Conservation (phyloP, 2,113 vertebrate species). For the Aepyceros melampus region DNA sequence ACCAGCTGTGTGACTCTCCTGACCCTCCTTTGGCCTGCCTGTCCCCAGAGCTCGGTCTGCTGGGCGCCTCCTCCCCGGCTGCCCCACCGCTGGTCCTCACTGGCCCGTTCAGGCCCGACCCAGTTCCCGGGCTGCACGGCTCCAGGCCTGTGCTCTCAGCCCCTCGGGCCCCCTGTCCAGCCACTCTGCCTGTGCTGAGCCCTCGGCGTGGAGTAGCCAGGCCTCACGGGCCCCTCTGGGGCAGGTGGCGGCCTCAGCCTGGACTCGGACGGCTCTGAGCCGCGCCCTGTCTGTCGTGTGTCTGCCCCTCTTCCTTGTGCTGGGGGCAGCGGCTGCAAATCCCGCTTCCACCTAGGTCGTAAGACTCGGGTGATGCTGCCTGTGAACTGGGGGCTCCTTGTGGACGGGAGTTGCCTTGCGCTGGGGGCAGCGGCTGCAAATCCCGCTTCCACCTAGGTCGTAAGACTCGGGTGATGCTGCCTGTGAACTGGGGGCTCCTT, state of each 20-base stretch:
- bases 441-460: background rate
- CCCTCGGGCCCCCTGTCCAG: background rate
- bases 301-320: background rate
- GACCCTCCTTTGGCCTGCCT: too few species aligned
- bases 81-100: background rate
- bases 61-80: background rate
- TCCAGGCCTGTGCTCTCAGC: background rate
- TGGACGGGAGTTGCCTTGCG: background rate
- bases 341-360: background rate
- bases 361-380: background rate
- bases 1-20: background rate
- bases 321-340: background rate
- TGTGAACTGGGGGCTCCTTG: background rate
- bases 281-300: background rate
- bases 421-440: background rate
- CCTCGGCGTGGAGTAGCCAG: background rate
- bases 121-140: background rate
- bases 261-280: background rate
- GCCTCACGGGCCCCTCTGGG: background rate
- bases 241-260: background rate
- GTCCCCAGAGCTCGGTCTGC: background rate
- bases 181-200: accelerated
- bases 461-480: background rate
- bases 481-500: background rate
- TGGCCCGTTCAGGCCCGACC: background rate